phyloP scores from a whole-genome alignment of 2,888 invertebrate genomes.

The Phaonia tiefii region DNA sequence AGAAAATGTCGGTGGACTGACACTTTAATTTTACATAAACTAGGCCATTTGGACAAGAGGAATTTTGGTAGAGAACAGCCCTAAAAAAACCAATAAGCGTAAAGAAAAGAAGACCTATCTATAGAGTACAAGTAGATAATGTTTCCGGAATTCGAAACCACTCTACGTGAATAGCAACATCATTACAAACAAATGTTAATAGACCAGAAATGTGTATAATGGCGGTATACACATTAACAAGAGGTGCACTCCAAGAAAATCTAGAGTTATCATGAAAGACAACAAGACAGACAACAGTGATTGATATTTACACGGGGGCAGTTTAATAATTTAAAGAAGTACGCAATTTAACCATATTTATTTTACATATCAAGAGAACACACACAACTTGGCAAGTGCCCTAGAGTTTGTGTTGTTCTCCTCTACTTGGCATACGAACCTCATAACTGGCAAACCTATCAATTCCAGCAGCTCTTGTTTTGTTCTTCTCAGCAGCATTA shows the following conservation, averaged over 20 bases:
- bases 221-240: not conserved
- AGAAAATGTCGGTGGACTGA: conserved; percentile 8
- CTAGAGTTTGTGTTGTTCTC: too few relatives aligned
- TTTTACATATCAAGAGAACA: too few relatives aligned
- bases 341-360: not conserved
- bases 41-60: conserved; percentile 44
- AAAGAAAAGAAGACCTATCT: conserved; percentile 48
- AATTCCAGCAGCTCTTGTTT: conserved; percentile 13
- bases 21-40: conserved; percentile 42
- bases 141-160: conserved; percentile 66
- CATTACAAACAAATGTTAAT: conserved; percentile 55
- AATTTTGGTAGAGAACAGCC: conserved; percentile 33
- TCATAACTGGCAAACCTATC: not conserved
- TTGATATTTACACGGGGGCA: not conserved
- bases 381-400: too few relatives aligned
- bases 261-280: not conserved
- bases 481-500: conserved; percentile 20
- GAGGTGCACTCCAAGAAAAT: not conserved
- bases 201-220: conserved; percentile 42
- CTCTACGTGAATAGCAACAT: conserved; percentile 40
- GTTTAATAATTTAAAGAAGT: not conserved
- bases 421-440: not conserved
- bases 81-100: not conserved
- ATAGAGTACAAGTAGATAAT: conserved; percentile 53
- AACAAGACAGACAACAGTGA: not conserved